These are phyloP conservation scores for Glyphotaelius pellucidus DNA, from an alignment of 2,888 invertebrate species.

Conservation along the genomic window DNA sequence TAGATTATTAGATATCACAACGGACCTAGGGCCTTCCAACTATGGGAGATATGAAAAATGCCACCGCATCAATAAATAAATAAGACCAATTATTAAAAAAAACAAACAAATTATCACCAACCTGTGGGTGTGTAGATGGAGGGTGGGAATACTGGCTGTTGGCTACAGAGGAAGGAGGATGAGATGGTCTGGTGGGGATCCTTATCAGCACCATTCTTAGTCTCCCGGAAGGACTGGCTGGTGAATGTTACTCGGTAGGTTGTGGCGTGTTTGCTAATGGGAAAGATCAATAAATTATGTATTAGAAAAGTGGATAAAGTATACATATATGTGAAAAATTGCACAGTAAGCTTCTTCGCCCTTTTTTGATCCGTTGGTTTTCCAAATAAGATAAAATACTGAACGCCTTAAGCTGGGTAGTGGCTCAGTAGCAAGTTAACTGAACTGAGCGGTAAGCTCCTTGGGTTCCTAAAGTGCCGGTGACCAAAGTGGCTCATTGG, in stretches of 20 bases:
- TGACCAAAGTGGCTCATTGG: too few relatives aligned
- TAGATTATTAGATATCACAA: too few relatives aligned
- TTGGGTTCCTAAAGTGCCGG: too few relatives aligned
- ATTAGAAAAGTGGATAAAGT: not conserved
- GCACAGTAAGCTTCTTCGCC: too few relatives aligned
- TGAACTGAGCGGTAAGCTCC: too few relatives aligned
- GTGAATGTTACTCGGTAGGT: conserved; percentile 74
- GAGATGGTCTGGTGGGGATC: conserved; percentile 62
- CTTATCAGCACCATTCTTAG: conserved; percentile 67
- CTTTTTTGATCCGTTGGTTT: too few relatives aligned
- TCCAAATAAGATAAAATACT: too few relatives aligned
- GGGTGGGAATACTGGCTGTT: conserved; percentile 75
- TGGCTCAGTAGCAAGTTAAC: too few relatives aligned
- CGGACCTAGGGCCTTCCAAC: not conserved
- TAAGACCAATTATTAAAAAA: not conserved
- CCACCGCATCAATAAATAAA: not conserved
- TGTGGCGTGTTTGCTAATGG: conserved; percentile 72
- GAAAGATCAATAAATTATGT: conserved; percentile 18
- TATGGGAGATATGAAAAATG: too few relatives aligned
- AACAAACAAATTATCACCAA: conserved; percentile 57
- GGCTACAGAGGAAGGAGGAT: conserved; percentile 71
- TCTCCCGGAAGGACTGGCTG: conserved; percentile 68
- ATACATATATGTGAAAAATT: too few relatives aligned
- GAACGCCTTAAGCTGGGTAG: too few relatives aligned
- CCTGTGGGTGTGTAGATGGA: conserved; percentile 69